Evolutionary conservation across 1,140 invertebrate genomes (phyloP).

Genomic region (Sinella curviseta): DNA sequence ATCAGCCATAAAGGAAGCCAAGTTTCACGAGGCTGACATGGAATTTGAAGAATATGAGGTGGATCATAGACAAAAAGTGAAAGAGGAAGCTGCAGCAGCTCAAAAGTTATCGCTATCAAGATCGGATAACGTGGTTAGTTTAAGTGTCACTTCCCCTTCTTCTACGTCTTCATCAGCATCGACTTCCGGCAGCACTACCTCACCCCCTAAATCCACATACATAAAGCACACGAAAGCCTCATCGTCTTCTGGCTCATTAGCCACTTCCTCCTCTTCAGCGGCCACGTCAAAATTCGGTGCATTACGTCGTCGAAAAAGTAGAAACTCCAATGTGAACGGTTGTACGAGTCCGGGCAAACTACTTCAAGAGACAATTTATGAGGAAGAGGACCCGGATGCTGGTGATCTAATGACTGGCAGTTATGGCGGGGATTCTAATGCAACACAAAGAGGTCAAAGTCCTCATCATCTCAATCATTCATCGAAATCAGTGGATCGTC

Average conservation of each 20-base stretch:
- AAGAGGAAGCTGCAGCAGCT: background rate
- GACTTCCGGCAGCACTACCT: background rate
- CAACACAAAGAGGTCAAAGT: background rate
- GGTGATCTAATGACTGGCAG: too few relatives aligned
- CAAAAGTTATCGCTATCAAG: background rate
- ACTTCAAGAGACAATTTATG: conserved; percentile 47
- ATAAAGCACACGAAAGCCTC: background rate
- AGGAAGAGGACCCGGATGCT: conserved; percentile 38
- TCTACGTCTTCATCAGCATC: background rate
- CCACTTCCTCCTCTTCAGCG: background rate
- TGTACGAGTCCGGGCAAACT: conserved; percentile 25
- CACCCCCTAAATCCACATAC: background rate
- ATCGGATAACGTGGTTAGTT: background rate
- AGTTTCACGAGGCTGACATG: background rate
- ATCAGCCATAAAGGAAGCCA: background rate
- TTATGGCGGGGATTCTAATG: background rate
- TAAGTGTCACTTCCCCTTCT: background rate
- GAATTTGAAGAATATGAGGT: conserved; percentile 12
- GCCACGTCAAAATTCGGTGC: conserved; percentile 39
- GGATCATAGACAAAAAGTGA: background rate
- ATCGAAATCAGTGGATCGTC: background rate
- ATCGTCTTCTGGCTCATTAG: background rate
- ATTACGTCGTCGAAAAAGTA: conserved; percentile 30
- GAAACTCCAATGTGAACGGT: background rate
- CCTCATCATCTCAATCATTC: background rate